Conservation (phyloP, 2,113 vertebrate genomes). For the Odocoileus hemionus region DNA sequence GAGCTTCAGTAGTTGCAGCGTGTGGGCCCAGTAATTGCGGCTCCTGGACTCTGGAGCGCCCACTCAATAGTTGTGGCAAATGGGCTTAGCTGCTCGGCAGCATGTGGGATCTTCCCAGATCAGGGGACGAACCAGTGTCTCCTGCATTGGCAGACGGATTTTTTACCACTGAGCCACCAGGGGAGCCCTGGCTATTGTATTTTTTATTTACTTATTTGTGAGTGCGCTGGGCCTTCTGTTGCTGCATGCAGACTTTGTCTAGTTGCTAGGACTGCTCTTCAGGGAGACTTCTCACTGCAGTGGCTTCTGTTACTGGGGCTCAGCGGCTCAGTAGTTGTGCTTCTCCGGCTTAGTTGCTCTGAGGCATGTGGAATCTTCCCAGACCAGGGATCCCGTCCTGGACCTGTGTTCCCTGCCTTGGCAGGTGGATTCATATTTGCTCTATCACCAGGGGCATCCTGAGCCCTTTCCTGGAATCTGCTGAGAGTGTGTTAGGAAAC, state of each 20-base stretch:
- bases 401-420: neutral
- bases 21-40: neutral
- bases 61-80: neutral
- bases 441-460: neutral
- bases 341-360: neutral
- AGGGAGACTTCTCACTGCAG: accelerated
- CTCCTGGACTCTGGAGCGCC: neutral
- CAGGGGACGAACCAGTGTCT: neutral
- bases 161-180: neutral
- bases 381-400: neutral
- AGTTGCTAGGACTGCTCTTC: neutral
- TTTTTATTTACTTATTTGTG: neutral
- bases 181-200: too few species aligned
- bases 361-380: neutral
- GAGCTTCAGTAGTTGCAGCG: neutral
- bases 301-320: neutral
- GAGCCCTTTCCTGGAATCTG: neutral
- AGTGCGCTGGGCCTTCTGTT: neutral
- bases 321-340: neutral
- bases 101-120: neutral
- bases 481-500: neutral
- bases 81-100: neutral
- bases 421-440: neutral
- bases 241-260: neutral
- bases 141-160: neutral